Percentiles rank a stretch among this genome's conserved stretches.
phyloP scores from a whole-genome alignment of 2,113 vertebrate species.

The Eulacestoma nigropectus region DNA sequence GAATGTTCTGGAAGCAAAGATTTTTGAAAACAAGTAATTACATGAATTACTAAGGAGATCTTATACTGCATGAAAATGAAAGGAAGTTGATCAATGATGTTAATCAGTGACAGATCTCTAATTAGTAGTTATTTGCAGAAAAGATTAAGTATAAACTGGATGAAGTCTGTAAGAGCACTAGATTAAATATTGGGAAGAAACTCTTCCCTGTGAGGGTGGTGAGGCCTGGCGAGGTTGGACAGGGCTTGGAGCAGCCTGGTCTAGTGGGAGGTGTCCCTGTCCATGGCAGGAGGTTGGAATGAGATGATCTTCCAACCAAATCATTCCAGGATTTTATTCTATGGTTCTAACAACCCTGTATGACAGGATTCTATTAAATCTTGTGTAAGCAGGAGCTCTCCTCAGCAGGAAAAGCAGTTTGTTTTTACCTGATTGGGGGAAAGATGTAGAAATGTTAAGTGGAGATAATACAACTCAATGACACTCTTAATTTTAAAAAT shows the following conservation, averaged over 20 bases:
- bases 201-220: not conserved
- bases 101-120: not conserved
- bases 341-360: accelerated
- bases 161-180: not conserved
- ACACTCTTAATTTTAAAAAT: not conserved
- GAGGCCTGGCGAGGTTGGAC: not conserved
- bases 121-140: not conserved
- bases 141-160: not conserved
- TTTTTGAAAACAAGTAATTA: not conserved
- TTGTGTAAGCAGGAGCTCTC: not conserved
- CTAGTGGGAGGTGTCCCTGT: not conserved
- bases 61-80: not conserved
- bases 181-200: not conserved
- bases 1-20: not conserved
- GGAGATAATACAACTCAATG: not conserved
- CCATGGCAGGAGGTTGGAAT: not conserved
- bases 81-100: not conserved
- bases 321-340: not conserved
- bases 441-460: not conserved
- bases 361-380: not conserved
- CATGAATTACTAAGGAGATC: not conserved
- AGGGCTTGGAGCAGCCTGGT: not conserved
- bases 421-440: not conserved
- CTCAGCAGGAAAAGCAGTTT: not conserved
- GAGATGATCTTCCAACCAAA: not conserved